phyloP scores from a whole-genome alignment of 2,113 vertebrate genomes.

The Sinocyclocheilus grahami region DNA sequence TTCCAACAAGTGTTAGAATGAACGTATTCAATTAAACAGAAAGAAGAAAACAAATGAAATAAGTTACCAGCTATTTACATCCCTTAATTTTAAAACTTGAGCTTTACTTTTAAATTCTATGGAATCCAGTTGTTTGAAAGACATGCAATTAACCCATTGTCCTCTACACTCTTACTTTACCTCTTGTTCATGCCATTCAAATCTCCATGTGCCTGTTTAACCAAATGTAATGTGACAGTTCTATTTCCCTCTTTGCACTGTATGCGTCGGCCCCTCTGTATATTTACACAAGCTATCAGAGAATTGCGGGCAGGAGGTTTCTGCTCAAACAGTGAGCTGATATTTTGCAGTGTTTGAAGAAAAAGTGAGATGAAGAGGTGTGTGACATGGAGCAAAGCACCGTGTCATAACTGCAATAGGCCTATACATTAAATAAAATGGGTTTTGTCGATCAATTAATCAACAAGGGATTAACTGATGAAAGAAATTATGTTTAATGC shows the following conservation, averaged over 20 bases:
- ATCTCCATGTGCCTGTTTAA: constrained; percentile 2
- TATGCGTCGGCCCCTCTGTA: constrained; percentile 6
- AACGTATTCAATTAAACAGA: neutral
- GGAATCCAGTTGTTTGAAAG: neutral
- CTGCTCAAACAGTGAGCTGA: constrained; percentile 47
- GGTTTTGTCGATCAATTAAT: neutral
- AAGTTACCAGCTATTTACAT: neutral
- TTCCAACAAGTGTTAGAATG: neutral
- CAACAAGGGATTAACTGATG: neutral
- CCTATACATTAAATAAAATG: neutral
- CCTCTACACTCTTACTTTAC: neutral
- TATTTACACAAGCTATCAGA: constrained; percentile 51
- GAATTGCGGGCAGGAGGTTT: constrained; percentile 1
- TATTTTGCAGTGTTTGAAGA: neutral
- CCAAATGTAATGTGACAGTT: constrained; percentile 38
- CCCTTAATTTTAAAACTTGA: neutral
- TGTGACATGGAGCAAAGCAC: neutral
- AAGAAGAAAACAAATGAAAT: neutral
- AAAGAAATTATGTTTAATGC: neutral
- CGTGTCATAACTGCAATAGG: neutral
- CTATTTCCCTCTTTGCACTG: constrained; percentile 30
- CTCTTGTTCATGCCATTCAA: neutral
- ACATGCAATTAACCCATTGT: constrained; percentile 3
- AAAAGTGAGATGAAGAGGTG: neutral
- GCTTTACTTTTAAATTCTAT: neutral